Base-by-base conservation (phyloP, 37 sponge, comb jelly and placozoan genomes). In the Agelas oroides region DNA sequence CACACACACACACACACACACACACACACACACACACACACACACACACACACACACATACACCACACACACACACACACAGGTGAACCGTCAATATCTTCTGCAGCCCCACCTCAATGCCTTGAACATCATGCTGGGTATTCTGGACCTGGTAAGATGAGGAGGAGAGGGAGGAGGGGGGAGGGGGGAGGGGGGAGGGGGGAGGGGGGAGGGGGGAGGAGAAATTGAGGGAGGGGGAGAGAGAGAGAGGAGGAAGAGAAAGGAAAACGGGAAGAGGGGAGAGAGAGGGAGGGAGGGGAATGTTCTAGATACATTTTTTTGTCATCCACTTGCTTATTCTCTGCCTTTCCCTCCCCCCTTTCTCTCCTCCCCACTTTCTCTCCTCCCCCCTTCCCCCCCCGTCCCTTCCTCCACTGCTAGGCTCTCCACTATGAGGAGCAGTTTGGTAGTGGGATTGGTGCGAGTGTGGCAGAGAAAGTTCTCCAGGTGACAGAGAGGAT, bases 401-500 rank as follows among this genome's bases (percentile, higher is more conserved):
- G 33, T 34, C 2, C 18, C 37, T 38, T 8, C 46, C 46, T 8
- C 46, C 46, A n/a, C n/a, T 25, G 35, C 36, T 46, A 93, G 93
- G 89, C 95, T 19, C 81, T 94, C 8, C 59, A 88, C 75, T 91
- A 84, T 79, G 95, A 94, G 72, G 88, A 90, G 58, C 80, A 80
- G 38, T 41, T 56, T 14, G 80, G 76, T 54, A 90, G 73, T 81
- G 93, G 93, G 0, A 78, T 90, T 38, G 96, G 96, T 54, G 96
- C 96, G 1, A 35, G 38, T 0, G 89, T 93, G 35, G 91, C 91
- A 20, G 94, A 96, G 77, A 76, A 90, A 62, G 86, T 90, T 19
- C 84, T 96, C 27, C 53, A 73, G 24, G 93, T 96, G 54, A 93
- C 94, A 30, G 96, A 93, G 79, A 73, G 76, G 41, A 73, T 96